Conservation (phyloP, 1,140 invertebrate species). For the Calycopis cecrops region DNA sequence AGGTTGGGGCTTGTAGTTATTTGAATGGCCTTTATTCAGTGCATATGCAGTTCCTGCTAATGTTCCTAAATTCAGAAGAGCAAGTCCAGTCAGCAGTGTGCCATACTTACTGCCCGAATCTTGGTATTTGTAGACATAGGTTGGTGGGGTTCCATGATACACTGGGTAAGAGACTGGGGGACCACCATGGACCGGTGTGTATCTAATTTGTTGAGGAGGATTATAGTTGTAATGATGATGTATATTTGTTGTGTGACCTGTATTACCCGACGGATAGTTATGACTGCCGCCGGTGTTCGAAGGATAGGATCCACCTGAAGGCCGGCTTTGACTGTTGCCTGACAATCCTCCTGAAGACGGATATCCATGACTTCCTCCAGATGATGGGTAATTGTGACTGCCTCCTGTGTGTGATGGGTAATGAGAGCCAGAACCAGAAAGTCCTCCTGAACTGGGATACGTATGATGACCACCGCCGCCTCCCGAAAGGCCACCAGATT, state of each 20-base stretch:
- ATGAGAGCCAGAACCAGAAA: slow-evolving; percentile 39
- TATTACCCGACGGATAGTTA: slow-evolving; percentile 37
- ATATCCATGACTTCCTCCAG: slow-evolving; percentile 37
- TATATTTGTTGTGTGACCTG: slow-evolving; percentile 42
- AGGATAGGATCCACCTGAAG: slow-evolving; percentile 32
- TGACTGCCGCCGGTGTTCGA: slow-evolving; percentile 22
- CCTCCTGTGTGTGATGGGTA: no score
- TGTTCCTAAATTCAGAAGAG: slow-evolving; percentile 59
- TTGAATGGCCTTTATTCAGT: slow-evolving; percentile 34
- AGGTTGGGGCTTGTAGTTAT: slow-evolving; percentile 41
- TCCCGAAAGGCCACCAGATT: slow-evolving; percentile 34
- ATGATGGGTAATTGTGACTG: slow-evolving; percentile 34
- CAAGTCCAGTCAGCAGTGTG: slow-evolving; percentile 54
- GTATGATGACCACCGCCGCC: slow-evolving; percentile 28
- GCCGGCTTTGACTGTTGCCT: slow-evolving; percentile 31
- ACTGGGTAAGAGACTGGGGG: slow-evolving; percentile 50
- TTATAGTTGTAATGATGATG: slow-evolving; percentile 56
- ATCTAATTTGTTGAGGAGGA: slow-evolving; percentile 57
- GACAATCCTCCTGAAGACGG: slow-evolving; percentile 41
- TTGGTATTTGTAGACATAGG: slow-evolving; percentile 63
- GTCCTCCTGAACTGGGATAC: slow-evolving; percentile 29
- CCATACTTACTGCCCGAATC: slow-evolving; percentile 66
- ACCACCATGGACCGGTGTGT: slow-evolving; percentile 40
- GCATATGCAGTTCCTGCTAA: slow-evolving; percentile 50
- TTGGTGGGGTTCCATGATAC: slow-evolving; percentile 53